A percentile compares a stretch with the other conserved stretches of the same genome.
Conservation (phyloP, 1,140 invertebrate genomes). For the Sycobia sp. region DNA sequence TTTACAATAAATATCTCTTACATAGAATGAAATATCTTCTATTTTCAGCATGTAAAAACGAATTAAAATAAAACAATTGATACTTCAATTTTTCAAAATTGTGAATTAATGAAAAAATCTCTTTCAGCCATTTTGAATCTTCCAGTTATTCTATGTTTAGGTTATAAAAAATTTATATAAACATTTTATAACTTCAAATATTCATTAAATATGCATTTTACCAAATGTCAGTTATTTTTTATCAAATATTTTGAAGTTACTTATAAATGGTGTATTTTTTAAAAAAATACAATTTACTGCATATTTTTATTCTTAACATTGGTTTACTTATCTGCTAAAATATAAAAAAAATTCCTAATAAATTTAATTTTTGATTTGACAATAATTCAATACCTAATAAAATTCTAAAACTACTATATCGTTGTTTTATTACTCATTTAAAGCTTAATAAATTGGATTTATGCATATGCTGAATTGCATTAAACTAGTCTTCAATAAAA, state of each 20-base stretch:
- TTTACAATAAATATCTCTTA: conserved; percentile 51
- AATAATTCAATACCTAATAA: too few species aligned
- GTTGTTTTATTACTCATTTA: too few species aligned
- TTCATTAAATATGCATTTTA: conserved; percentile 6
- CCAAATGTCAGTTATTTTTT: conserved; percentile 4
- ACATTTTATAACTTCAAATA: conserved; percentile 19
- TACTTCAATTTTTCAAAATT: conserved; percentile 12
- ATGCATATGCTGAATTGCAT: too few species aligned
- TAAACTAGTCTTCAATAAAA: too few species aligned
- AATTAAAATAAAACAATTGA: conserved; percentile 20
- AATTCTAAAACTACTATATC: too few species aligned
- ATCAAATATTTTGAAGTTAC: conserved; percentile 15
- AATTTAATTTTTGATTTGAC: conserved; percentile 6
- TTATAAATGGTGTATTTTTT: conserved; percentile 9
- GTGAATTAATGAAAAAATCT: conserved; percentile 1
- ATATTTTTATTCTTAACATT: not conserved
- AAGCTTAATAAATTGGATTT: too few species aligned
- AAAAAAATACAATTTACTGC: conserved; percentile 13
- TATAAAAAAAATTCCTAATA: conserved; percentile 3
- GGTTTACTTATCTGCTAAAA: not conserved
- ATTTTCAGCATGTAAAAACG: conserved; percentile 31
- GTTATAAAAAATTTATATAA: conserved; percentile 25
- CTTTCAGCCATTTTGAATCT: conserved; percentile 1
- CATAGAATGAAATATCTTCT: conserved; percentile 31
- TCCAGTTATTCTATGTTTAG: not conserved